phyloP scores from a whole-genome alignment of 2,888 invertebrate genomes.

The Lordiphosa fenestrarum region DNA sequence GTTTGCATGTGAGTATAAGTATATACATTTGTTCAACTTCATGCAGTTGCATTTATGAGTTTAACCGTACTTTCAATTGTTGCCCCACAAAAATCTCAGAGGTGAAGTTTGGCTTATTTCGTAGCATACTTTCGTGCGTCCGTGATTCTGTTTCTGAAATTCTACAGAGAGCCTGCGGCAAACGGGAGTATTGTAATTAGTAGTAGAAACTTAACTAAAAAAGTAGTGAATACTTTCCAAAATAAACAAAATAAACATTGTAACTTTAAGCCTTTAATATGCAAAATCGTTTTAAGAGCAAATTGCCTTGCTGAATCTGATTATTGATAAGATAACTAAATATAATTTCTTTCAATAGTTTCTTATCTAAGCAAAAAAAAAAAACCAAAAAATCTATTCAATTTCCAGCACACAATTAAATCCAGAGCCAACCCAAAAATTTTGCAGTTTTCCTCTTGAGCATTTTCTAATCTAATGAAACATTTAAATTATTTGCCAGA shows the following conservation, averaged over 20 bases:
- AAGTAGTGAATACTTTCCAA: no score
- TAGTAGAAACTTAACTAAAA: not conserved
- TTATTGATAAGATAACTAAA: no score
- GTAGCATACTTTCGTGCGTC: not conserved
- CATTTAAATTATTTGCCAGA: conserved; percentile 71
- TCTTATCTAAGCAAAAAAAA: no score
- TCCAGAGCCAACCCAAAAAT: conserved; percentile 21
- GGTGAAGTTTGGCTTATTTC: conserved; percentile 13
- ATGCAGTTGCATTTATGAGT: conserved; percentile 35
- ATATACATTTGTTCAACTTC: conserved; percentile 24
- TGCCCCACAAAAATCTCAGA: conserved; percentile 29
- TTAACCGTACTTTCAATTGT: conserved; percentile 47
- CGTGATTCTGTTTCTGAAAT: conserved; percentile 7
- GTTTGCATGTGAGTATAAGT: conserved; percentile 10
- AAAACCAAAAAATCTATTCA: conserved; percentile 6
- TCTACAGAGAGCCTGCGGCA: conserved; percentile 28
- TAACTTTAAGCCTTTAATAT: no score
- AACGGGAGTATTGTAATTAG: conserved; percentile 6
- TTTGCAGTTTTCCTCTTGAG: conserved; percentile 16
- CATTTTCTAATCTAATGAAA: conserved; percentile 68
- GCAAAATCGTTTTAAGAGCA: no score
- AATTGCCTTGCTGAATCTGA: no score
- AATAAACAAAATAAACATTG: no score
- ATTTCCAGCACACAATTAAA: conserved; percentile 32
- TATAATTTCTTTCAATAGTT: not conserved